These are phyloP conservation scores for Rhizoglyphus robini DNA, from an alignment of 1,140 invertebrate genomes.

Conservation along the genomic window DNA sequence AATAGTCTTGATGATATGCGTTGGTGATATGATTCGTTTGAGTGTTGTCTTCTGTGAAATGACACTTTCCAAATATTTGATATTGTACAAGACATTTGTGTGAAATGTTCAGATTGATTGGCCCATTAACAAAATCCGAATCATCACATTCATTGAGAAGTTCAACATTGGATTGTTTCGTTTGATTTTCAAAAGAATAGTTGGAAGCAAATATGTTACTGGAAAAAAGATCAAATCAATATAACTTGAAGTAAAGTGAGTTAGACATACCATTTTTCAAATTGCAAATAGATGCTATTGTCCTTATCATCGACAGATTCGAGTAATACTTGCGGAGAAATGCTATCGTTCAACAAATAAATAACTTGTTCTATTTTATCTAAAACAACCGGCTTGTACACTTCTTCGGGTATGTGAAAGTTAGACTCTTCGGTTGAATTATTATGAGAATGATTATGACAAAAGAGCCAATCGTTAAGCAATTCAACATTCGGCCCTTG, in stretches of 20 bases:
- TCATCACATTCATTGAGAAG: background rate
- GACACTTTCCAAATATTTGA: conserved; percentile 11
- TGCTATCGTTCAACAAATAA: background rate
- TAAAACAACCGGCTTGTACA: background rate
- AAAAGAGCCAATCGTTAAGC: conserved; percentile 14
- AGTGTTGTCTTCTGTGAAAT: too few relatives aligned
- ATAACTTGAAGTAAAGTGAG: background rate
- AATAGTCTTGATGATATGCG: background rate
- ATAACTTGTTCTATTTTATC: conserved; percentile 5
- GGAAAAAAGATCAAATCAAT: background rate
- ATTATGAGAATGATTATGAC: conserved; percentile 13
- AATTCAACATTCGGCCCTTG: background rate
- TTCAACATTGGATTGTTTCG: too few relatives aligned
- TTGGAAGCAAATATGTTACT: background rate
- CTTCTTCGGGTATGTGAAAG: background rate
- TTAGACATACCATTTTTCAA: background rate
- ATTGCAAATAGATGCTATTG: background rate
- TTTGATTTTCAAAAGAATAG: background rate
- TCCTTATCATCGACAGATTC: background rate
- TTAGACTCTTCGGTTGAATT: too few relatives aligned
- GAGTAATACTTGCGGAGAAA: background rate
- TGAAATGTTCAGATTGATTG: background rate
- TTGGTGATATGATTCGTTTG: background rate
- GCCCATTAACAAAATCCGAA: background rate
- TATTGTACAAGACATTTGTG: background rate